Conservation (phyloP, 2,888 invertebrate species). For the Leptarthrus brevirostris region DNA sequence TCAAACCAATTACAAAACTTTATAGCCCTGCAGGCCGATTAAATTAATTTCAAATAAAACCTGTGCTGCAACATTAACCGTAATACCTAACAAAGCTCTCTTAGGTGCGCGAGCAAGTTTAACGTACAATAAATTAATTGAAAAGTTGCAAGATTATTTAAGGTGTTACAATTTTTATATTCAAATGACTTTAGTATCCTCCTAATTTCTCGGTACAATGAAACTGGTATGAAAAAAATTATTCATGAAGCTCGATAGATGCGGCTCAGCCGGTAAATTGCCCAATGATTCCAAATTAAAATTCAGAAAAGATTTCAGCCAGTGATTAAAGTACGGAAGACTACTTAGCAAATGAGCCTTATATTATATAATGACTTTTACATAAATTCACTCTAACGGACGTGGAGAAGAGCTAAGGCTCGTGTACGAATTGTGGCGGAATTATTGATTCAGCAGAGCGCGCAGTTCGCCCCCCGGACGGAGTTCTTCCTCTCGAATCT, state of each 20-base stretch:
- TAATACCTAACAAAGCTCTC: too few relatives aligned
- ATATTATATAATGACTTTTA: constrained; percentile 46
- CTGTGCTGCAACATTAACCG: constrained; percentile 4
- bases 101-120: too few relatives aligned
- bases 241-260: constrained; percentile 12
- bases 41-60: too few relatives aligned
- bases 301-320: constrained; percentile 32
- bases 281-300: constrained; percentile 32
- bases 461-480: background rate
- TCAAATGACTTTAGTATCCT: constrained; percentile 7
- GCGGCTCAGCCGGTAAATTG: constrained; percentile 1
- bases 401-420: background rate
- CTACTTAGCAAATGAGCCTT: constrained; percentile 45
- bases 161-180: constrained; percentile 8
- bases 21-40: too few relatives aligned
- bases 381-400: constrained; percentile 41
- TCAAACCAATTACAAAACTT: too few relatives aligned
- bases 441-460: constrained; percentile 23
- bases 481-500: constrained; percentile 26
- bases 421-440: background rate
- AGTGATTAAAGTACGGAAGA: constrained; percentile 36
- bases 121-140: constrained; percentile 3
- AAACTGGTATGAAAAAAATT: constrained; percentile 5
- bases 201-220: constrained; percentile 15
- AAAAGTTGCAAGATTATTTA: constrained; percentile 28